phyloP scores from a whole-genome alignment of 2,797 vertebrate genomes.

The Gila robusta region DNA sequence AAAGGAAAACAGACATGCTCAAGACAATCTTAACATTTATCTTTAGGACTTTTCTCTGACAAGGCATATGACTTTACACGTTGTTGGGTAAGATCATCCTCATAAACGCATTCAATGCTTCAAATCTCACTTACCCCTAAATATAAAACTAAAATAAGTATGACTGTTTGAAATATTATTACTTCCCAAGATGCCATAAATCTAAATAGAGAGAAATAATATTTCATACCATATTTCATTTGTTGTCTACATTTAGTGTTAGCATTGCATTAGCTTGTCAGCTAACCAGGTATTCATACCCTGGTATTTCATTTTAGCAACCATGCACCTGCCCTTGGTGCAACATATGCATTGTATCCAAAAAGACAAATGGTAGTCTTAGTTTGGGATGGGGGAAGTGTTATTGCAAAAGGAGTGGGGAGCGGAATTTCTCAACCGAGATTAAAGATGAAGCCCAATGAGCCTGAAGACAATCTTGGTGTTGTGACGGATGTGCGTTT shows the following conservation, averaged over 20 bases:
- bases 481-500: constrained; percentile 70
- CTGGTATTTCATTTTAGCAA: constrained; percentile 29
- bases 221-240: constrained; percentile 1
- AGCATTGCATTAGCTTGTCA: constrained; percentile 19
- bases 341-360: constrained; percentile 45
- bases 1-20: not conserved
- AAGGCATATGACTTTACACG: not conserved
- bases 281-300: constrained; percentile 30
- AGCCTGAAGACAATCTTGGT: constrained; percentile 72
- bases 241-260: not conserved
- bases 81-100: not conserved
- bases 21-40: not conserved
- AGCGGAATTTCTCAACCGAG: constrained; percentile 62
- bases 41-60: not conserved
- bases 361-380: constrained; percentile 26
- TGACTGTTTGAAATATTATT: not conserved
- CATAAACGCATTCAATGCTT: not conserved
- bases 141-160: constrained; percentile 13
- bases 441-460: constrained; percentile 67
- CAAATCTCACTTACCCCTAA: not conserved
- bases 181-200: not conserved
- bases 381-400: not conserved
- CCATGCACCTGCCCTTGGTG: constrained; percentile 36
- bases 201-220: not conserved
- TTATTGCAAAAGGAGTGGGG: constrained; percentile 37